Evolutionary conservation across 2,888 invertebrate species (phyloP), one percentile per base, ranked within the genome.

Genomic region (Tholera decimalis): DNA sequence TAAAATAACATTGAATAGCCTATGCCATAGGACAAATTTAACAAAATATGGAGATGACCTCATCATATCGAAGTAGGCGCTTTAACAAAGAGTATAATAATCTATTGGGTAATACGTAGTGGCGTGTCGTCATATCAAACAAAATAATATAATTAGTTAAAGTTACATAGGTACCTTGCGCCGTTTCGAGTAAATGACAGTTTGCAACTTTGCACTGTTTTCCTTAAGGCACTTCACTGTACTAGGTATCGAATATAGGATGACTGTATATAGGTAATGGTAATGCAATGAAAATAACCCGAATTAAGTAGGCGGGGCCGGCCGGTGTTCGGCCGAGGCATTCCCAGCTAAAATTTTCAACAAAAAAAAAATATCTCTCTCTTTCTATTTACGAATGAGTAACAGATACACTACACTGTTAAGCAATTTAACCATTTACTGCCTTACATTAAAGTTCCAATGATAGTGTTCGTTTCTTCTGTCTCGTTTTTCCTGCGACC

Each of bases 1-100:
- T 35, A 49, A 51, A 60, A 69, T 46, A 69, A 69, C 39, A 69
- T 35, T 57, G 46, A 2, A 22, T 33, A 33, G 11, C 3, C 18
- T 4, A 33, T 33, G 46, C 24, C 43, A 37, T 41, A 15, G 15
- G 5, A 5, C 22, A 18, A 15, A 11, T 57, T 15, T 6, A 41
- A 15, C 22, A 18, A 18, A 15, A 9, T 18, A n/a, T 22, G 33
- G 35, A 35, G n/a, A 58, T 66, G 66, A 66, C 28, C 41, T 66
- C 65, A 66, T 66, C 49, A 22, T 1, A 30, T 26, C 4, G n/a
- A 44, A 60, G n/a, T 28, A 49, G 15, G 35, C 26, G 22, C 26
- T 46, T 20, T 53, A n/a, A n/a, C n/a, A n/a, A n/a, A n/a, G n/a
- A n/a, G n/a, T n/a, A n/a, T n/a, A n/a, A n/a, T n/a, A n/a, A n/a